These are phyloP conservation scores for Ectemnius continuus DNA, from an alignment of 2,888 invertebrate species.

Conservation along the genomic window DNA sequence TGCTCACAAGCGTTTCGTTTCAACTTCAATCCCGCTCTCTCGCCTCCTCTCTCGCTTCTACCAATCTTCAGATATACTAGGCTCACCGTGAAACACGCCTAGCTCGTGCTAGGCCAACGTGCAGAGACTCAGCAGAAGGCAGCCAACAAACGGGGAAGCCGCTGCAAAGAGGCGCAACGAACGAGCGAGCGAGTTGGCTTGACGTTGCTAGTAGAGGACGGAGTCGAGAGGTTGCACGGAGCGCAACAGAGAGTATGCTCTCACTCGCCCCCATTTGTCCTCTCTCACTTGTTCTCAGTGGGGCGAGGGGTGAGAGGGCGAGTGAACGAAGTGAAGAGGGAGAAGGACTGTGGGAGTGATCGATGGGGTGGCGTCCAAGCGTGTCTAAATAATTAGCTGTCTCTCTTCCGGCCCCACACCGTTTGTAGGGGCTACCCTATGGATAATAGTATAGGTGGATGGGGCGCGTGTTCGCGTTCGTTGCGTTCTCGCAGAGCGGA, in stretches of 20 bases:
- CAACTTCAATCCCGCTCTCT: slow-evolving; percentile 6
- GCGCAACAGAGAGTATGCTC: neutral
- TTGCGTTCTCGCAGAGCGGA: slow-evolving; percentile 53
- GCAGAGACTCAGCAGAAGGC: too few relatives aligned
- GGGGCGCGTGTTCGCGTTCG: slow-evolving; percentile 62
- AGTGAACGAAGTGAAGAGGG: slow-evolving; percentile 24
- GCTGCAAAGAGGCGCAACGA: too few relatives aligned
- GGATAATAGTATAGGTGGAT: slow-evolving; percentile 62
- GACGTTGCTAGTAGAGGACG: too few relatives aligned
- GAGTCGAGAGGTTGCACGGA: too few relatives aligned
- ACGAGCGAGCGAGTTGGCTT: too few relatives aligned
- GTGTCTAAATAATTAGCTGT: slow-evolving; percentile 78
- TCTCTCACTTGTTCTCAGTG: neutral
- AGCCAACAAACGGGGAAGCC: too few relatives aligned
- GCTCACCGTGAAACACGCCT: too few relatives aligned
- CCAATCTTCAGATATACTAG: too few relatives aligned
- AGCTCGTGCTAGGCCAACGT: too few relatives aligned
- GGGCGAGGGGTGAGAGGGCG: slow-evolving; percentile 24
- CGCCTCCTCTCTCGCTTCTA: too few relatives aligned
- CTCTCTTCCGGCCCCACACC: slow-evolving; percentile 73
- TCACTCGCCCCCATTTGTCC: slow-evolving; percentile 2
- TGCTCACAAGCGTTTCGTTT: too few relatives aligned
- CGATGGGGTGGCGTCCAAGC: slow-evolving; percentile 76
- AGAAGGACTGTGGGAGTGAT: slow-evolving; percentile 70
- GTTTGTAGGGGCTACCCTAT: slow-evolving; percentile 74